Evolutionary conservation across 1,140 invertebrate species (phyloP).

Genomic region (Hylyphantes graminicola): DNA sequence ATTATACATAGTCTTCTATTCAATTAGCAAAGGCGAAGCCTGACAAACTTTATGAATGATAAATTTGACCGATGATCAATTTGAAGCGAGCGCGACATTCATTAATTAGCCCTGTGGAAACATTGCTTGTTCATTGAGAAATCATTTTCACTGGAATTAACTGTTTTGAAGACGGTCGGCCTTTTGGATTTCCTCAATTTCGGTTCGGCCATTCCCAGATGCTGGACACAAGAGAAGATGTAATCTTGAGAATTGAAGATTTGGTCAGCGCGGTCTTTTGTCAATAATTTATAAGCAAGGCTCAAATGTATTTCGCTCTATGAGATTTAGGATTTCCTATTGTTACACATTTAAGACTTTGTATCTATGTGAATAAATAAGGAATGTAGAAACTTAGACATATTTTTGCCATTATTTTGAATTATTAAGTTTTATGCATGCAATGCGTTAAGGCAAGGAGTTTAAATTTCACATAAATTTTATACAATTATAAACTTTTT

Average conservation of each 20-base stretch:
- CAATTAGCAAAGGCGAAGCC: slow-evolving; percentile 34
- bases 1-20: slow-evolving; percentile 43
- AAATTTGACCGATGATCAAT: slow-evolving; percentile 48
- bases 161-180: slow-evolving; percentile 28
- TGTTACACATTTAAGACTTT: too few relatives aligned
- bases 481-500: too few relatives aligned
- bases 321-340: neutral
- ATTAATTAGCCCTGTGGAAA: slow-evolving; percentile 49
- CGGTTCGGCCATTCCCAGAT: neutral
- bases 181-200: neutral
- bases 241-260: too few relatives aligned
- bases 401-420: too few relatives aligned
- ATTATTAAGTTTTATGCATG: too few relatives aligned
- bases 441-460: too few relatives aligned
- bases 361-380: too few relatives aligned
- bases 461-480: too few relatives aligned
- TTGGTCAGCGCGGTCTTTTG: neutral
- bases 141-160: slow-evolving; percentile 39
- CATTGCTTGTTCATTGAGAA: slow-evolving; percentile 39
- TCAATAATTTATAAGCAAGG: neutral
- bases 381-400: too few relatives aligned
- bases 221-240: too few relatives aligned
- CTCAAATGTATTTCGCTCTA: neutral
- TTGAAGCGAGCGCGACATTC: slow-evolving; percentile 36
- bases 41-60: slow-evolving; percentile 47